These are phyloP conservation scores for Microtus richardsoni DNA, from an alignment of 2,113 vertebrate species.

Conservation along the genomic window DNA sequence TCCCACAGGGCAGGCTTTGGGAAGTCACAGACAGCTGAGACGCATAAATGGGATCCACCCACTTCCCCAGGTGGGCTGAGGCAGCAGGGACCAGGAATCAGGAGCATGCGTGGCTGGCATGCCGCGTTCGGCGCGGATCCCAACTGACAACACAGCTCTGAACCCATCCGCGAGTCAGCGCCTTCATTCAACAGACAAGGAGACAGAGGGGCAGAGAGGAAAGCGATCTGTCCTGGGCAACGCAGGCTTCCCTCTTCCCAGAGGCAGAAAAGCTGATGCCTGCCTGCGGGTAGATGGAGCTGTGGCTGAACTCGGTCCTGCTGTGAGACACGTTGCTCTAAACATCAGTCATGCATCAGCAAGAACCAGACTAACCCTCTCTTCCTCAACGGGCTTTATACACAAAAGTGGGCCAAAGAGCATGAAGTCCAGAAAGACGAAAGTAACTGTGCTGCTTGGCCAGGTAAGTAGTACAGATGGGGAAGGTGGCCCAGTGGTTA, in stretches of 20 bases:
- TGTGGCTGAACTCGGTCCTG: background rate
- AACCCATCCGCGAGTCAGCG: background rate
- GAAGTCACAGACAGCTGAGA: background rate
- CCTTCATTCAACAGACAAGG: background rate
- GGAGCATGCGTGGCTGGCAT: too few relatives aligned
- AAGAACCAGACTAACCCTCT: background rate
- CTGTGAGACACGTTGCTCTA: background rate
- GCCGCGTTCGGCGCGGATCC: accelerated
- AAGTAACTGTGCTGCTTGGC: too few relatives aligned
- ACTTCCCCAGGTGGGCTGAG: background rate
- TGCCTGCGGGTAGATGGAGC: too few relatives aligned
- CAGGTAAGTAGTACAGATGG: background rate
- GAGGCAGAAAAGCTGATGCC: background rate
- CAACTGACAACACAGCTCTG: background rate
- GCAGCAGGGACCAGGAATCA: background rate
- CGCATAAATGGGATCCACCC: background rate
- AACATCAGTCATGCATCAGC: background rate
- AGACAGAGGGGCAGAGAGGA: background rate
- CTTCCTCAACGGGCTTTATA: background rate
- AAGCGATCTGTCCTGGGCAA: background rate
- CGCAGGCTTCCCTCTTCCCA: background rate
- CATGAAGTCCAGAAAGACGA: background rate
- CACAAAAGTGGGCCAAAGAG: background rate
- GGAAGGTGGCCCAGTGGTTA: background rate
- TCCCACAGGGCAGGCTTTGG: background rate